Base-by-base conservation (phyloP, 2,888 invertebrate species). In the Catonia carolina region DNA sequence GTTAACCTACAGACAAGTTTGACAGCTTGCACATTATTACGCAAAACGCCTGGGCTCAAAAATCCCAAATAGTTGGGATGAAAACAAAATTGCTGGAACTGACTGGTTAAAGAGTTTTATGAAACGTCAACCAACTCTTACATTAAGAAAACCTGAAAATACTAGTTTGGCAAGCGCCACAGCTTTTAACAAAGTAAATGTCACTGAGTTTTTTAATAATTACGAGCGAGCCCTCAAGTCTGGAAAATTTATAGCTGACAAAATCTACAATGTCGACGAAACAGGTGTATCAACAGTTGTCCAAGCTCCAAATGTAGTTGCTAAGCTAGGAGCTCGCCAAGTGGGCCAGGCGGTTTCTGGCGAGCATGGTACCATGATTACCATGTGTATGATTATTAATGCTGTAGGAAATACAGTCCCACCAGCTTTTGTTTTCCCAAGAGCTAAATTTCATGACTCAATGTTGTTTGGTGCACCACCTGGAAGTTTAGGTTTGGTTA, bases 1-100 rank as follows among this genome's bases (percentile, higher is more conserved):
- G 18, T 35, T 54, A 20, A 54, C 54, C 7, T 54, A 54, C 22
- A 54, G 47, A 12, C 54, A 54, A 47, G 47, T 54, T 47, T 12
- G 54, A 33, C 47, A 54, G 36, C 47, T 54, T 54, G 47, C 47
- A 17, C n/a, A 47, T 47, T 45, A 54, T 45, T 54, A 47, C 27
- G 37, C 37, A 8, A 37, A 37, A 37, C 37, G 37, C 37, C 37
- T 37, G 37, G 47, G 18, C 18, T 42, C 27, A 27, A 33, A 54
- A 35, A 47, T 45, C 17, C 47, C 35, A 31, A 35, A 54, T 35
- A 47, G 36, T 35, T 54, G 54, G 47, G 15, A 47, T 7, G 36
- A 31, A 33, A 47, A 54, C 14, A 54, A 54, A 47, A 54, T 35
- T 45, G 33, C 54, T 12, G 47, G 47, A 47, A 35, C 35, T 31